A percentile compares a stretch with the other conserved stretches of the same genome.
Conservation (phyloP, 2,888 invertebrate genomes). For the Cloeon dipterum region DNA sequence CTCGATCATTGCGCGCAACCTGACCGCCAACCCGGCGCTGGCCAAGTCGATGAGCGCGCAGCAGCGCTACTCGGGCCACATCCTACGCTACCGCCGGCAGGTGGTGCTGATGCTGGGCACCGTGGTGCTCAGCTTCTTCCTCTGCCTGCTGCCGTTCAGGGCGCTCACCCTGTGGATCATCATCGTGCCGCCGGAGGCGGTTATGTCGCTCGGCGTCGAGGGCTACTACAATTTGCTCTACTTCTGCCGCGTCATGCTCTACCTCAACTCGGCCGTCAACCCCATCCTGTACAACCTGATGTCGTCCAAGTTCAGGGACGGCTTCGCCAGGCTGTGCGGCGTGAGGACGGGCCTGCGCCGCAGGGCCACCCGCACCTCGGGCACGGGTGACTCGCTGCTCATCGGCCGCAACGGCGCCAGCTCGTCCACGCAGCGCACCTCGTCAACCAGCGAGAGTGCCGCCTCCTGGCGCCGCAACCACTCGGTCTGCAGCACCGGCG, state of each 20-base stretch:
- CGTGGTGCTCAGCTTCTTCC: slow-evolving; percentile 73
- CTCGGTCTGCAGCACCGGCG: no score
- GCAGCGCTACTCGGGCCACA: not conserved
- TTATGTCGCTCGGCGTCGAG: slow-evolving; percentile 44
- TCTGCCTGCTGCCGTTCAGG: slow-evolving; percentile 72
- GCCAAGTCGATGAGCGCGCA: slow-evolving; percentile 6
- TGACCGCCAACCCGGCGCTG: slow-evolving; percentile 29
- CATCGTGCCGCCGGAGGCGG: slow-evolving; percentile 37
- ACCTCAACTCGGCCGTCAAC: slow-evolving; percentile 77
- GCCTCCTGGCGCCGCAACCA: no score
- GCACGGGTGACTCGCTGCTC: not conserved
- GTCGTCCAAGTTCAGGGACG: slow-evolving; percentile 74
- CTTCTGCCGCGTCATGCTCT: slow-evolving; percentile 68
- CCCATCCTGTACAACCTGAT: slow-evolving; percentile 79
- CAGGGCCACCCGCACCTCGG: not conserved
- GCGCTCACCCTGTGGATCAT: slow-evolving; percentile 75
- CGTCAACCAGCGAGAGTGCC: no score
- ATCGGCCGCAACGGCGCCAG: not conserved
- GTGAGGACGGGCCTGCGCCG: slow-evolving; percentile 10
- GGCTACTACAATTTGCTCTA: slow-evolving; percentile 62
- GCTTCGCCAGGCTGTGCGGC: slow-evolving; percentile 44
- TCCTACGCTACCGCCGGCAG: slow-evolving; percentile 17
- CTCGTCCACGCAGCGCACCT: no score
- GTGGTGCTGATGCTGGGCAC: slow-evolving; percentile 72
- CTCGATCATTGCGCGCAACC: slow-evolving; percentile 61